Base-by-base conservation (phyloP, 2,888 invertebrate genomes). In the Trachelus iudaicus region DNA sequence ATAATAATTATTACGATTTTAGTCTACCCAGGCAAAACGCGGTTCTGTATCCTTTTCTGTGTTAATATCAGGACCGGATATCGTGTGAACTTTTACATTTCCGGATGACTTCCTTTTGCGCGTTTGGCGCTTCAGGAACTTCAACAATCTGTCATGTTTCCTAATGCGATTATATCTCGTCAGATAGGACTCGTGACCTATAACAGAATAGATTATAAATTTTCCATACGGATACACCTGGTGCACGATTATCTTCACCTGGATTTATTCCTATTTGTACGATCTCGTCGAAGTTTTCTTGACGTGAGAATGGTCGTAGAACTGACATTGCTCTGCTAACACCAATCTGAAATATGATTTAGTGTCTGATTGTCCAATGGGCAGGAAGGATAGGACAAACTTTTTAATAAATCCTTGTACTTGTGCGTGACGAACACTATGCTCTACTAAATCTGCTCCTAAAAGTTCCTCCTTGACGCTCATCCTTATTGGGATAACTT, bases 401-500 rank as follows among this genome's bases (percentile, higher is more conserved):
- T 56, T 56, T 56, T 56, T 56, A 56, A 56, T 56, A 56, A 56
- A 56, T 56, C 77, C 83, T 86, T 81, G 87, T 89, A 95, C 95
- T 92, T 94, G 93, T 73, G 93, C 93, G 88, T 97, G 97, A 74
- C 95, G 93, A 73, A 98, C 95, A 83, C 94, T 94, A 90, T 98
- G 98, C 88, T 98, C 98, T 3, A 96, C 95, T 56, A 98, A 93
- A 92, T 98, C 98, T 0, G 98, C 98, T 0, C 98, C 98, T 23
- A 98, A 92, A 73, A 97, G 92, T 91, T 98, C 98, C 76, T 97
- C 96, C 85, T 96, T 95, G 0, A 95, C 94, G 78, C 95, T 94
- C 97, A 98, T 97, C 23, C 98, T 94, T 80, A 98, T 97, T 0
- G 96, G 95, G 85, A 97, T 92, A 31, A 97, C 92, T 90, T 94